These are phyloP conservation scores for Chironomus striatipennis DNA, from an alignment of 1,140 invertebrate genomes.

Conservation along the genomic window DNA sequence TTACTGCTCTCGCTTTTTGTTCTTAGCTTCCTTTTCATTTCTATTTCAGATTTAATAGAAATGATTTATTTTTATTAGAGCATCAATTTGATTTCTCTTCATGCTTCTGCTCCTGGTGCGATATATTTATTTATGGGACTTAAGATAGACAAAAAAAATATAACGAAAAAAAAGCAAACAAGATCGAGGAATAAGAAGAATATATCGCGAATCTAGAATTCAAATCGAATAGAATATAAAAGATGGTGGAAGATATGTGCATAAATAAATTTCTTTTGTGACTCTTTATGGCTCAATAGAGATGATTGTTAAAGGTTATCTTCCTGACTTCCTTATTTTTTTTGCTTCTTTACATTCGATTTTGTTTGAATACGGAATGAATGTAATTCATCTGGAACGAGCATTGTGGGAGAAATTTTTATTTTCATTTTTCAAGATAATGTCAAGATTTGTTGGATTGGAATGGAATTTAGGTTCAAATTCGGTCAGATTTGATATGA, in stretches of 20 bases:
- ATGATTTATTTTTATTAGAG: slow-evolving; percentile 20
- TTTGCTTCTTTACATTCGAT: neutral
- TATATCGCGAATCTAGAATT: neutral
- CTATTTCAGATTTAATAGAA: slow-evolving; percentile 16
- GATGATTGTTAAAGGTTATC: slow-evolving; percentile 2
- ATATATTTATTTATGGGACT: too few species aligned
- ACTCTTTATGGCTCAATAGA: slow-evolving; percentile 19
- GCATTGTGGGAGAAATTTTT: neutral
- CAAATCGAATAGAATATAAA: neutral
- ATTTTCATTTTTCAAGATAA: neutral
- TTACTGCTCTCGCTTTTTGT: neutral
- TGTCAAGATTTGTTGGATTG: too few species aligned
- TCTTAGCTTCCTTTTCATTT: neutral
- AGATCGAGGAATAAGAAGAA: too few species aligned
- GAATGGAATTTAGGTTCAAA: too few species aligned
- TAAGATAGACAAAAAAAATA: too few species aligned
- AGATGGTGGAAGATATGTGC: neutral
- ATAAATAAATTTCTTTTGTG: neutral
- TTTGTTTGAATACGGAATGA: neutral
- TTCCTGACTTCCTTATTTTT: neutral
- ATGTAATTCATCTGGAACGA: slow-evolving; percentile 4
- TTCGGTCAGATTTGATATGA: too few species aligned
- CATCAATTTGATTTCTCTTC: neutral
- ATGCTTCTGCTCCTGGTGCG: too few species aligned
- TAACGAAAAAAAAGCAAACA: too few species aligned